A percentile compares a stretch with the other conserved stretches of the same genome.
Evolutionary conservation across 2,888 invertebrate species (phyloP).

Genomic region (Platycheirus rosarum): DNA sequence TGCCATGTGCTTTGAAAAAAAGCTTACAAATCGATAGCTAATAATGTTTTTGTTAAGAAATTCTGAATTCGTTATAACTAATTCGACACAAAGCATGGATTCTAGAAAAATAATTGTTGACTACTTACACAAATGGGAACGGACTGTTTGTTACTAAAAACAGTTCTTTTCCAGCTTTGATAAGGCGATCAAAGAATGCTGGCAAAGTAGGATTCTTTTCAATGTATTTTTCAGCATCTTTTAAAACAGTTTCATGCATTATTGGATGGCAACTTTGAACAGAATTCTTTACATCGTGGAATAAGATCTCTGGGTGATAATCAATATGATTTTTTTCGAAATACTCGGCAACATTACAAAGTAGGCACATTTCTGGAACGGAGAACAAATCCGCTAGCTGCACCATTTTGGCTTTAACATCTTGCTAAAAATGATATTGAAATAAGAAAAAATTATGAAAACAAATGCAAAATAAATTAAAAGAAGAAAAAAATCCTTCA

Average conservation of each 20-base stretch:
- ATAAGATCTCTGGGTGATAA: slow-evolving; percentile 97
- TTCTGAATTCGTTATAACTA: no score
- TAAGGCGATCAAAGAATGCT: slow-evolving; percentile 89
- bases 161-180: slow-evolving; percentile 90
- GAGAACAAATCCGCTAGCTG: slow-evolving; percentile 98
- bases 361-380: slow-evolving; percentile 96
- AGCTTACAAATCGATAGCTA: no score
- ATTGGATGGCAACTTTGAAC: slow-evolving; percentile 93
- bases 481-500: slow-evolving; percentile 78
- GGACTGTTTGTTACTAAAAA: slow-evolving; percentile 99
- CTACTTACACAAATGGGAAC: slow-evolving; percentile 94
- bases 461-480: neutral
- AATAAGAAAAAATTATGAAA: slow-evolving; percentile 5
- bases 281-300: slow-evolving; percentile 95
- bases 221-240: slow-evolving; percentile 91
- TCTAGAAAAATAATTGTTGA: neutral
- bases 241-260: slow-evolving; percentile 94
- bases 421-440: slow-evolving; percentile 75
- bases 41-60: no score
- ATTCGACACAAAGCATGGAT: no score
- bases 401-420: slow-evolving; percentile 88
- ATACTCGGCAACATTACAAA: slow-evolving; percentile 97
- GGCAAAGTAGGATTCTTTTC: slow-evolving; percentile 89
- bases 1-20: no score
- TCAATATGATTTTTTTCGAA: slow-evolving; percentile 94